phyloP scores from a whole-genome alignment of 2,797 vertebrate species.

The Spheniscus humboldti region DNA sequence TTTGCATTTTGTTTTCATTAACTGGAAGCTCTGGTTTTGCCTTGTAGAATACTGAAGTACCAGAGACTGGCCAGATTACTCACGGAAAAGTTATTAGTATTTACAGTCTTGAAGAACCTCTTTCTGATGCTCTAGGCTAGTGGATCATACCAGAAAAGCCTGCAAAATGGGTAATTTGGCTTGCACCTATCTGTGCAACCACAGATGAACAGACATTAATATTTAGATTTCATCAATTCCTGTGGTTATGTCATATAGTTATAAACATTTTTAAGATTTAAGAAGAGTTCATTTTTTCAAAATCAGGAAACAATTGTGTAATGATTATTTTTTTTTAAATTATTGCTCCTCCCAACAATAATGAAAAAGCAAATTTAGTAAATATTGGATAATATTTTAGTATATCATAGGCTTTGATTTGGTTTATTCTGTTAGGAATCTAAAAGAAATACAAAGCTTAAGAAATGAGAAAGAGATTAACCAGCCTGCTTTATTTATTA shows the following conservation, averaged over 20 bases:
- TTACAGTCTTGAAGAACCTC: background rate
- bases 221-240: background rate
- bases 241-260: background rate
- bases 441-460: background rate
- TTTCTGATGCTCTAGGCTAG: background rate
- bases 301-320: background rate
- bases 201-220: background rate
- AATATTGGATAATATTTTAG: background rate
- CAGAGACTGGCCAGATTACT: background rate
- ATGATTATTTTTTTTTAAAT: background rate
- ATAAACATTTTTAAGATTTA: background rate
- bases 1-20: background rate
- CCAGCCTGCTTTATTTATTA: background rate
- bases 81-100: background rate
- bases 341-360: background rate
- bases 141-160: background rate
- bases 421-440: background rate
- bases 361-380: background rate
- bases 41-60: background rate
- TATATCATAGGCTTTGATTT: background rate
- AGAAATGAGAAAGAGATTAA: background rate
- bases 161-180: background rate
- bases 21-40: background rate
- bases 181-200: background rate
- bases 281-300: background rate